Evolutionary conservation across 2,113 vertebrate genomes (phyloP).

Genomic region (Telmatochromis brichardi): DNA sequence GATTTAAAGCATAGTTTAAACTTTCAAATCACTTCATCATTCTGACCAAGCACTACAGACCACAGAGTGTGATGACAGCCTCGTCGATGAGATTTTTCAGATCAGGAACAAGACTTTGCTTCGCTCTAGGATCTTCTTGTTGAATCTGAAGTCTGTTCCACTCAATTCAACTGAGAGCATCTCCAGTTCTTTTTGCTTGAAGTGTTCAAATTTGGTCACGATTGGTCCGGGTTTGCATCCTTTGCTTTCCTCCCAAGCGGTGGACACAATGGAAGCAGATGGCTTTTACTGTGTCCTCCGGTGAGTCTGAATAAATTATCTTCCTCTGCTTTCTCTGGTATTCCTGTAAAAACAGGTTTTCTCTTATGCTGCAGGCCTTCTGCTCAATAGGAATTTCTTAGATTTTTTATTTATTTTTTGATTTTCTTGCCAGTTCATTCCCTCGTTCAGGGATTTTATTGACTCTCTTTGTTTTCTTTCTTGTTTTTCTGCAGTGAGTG

Average conservation of each 20-base stretch:
- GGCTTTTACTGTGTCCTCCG: not conserved
- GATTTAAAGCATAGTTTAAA: not conserved
- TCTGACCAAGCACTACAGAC: not conserved
- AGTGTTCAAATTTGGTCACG: not conserved
- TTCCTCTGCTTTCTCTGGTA: not conserved
- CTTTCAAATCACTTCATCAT: not conserved
- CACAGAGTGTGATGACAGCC: not conserved
- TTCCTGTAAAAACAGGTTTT: not conserved
- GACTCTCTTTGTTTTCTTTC: not conserved
- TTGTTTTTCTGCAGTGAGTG: not conserved
- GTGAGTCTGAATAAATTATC: not conserved
- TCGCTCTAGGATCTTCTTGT: not conserved
- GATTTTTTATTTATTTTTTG: fast-evolving
- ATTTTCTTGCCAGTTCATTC: not conserved
- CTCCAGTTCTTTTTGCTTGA: not conserved
- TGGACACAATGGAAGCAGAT: not conserved
- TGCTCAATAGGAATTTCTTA: not conserved
- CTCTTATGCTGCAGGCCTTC: not conserved
- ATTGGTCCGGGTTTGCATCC: not conserved
- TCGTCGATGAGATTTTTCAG: fast-evolving
- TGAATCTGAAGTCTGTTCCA: not conserved
- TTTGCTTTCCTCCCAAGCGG: not conserved
- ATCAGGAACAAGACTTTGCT: not conserved
- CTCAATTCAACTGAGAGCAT: not conserved
- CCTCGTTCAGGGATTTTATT: not conserved